phyloP scores from a whole-genome alignment of 2,888 invertebrate genomes.

The Petrolisthes manimaculis region DNA sequence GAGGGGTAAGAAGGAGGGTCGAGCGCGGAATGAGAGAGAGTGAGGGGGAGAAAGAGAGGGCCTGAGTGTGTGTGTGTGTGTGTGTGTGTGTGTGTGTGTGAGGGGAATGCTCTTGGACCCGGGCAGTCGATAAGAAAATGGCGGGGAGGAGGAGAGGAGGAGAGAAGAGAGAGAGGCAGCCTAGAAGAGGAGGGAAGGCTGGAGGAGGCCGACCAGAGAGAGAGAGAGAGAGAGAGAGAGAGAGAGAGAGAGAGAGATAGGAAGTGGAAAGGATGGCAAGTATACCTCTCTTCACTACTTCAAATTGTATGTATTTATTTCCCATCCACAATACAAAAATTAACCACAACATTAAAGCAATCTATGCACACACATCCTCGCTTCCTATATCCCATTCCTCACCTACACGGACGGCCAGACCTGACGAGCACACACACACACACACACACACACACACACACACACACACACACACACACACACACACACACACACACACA shows the following conservation, averaged over 20 bases:
- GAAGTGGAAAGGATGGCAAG: background rate
- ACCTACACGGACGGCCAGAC: too few species aligned
- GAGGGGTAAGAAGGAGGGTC: background rate
- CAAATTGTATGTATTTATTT: too few species aligned
- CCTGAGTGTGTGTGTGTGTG: slow-evolving; percentile 17
- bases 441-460: background rate
- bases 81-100: slow-evolving; percentile 20
- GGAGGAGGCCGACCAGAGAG: background rate
- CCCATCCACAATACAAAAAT: too few species aligned
- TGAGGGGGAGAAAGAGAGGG: background rate
- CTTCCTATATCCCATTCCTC: too few species aligned
- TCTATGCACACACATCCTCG: too few species aligned
- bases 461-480: background rate
- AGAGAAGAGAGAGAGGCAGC: background rate
- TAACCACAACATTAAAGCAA: too few species aligned
- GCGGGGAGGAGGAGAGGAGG: slow-evolving; percentile 10
- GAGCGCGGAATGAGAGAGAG: background rate
- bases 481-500: background rate
- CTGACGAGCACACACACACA: too few species aligned
- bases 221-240: slow-evolving; percentile 1
- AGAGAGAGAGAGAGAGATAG: background rate
- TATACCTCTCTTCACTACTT: too few species aligned
- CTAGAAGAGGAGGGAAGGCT: background rate
- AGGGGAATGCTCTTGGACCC: slow-evolving; percentile 10
- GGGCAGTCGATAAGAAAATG: slow-evolving; percentile 22